Conservation (phyloP, 2,888 invertebrate genomes). For the Physocephala rufipes region DNA sequence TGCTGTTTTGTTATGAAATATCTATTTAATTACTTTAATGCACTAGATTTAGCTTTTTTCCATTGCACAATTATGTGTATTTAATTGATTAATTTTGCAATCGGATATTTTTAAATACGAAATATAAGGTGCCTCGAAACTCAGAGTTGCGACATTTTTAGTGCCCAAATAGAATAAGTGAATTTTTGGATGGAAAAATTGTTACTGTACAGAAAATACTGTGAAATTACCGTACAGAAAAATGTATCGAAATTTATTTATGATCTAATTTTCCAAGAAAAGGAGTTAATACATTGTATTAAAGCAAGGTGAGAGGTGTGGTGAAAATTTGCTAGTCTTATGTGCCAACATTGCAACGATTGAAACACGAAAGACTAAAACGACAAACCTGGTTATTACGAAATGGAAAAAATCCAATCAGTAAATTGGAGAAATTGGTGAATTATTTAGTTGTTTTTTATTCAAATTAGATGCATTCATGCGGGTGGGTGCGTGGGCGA, state of each 20-base stretch:
- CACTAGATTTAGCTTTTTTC: background rate
- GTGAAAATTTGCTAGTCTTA: slow-evolving; percentile 37
- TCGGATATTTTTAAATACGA: no score
- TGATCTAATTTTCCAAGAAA: no score
- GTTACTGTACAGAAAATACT: background rate
- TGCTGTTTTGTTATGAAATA: background rate
- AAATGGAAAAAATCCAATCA: slow-evolving; percentile 64
- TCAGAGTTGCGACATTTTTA: no score
- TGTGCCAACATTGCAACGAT: no score
- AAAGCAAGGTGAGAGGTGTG: background rate
- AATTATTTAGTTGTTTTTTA: slow-evolving; percentile 39
- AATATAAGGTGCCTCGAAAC: no score
- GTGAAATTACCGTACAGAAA: background rate
- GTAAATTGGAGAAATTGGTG: slow-evolving; percentile 42
- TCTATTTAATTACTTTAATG: background rate
- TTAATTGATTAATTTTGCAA: no score
- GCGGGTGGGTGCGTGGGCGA: slow-evolving; percentile 5
- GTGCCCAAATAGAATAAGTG: background rate
- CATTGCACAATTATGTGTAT: background rate
- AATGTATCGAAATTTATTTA: background rate
- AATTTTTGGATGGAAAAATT: background rate
- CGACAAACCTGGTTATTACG: slow-evolving; percentile 64
- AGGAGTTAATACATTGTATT: background rate
- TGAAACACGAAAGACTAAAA: slow-evolving; percentile 60
- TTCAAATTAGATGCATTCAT: slow-evolving; percentile 23